Percentiles rank a stretch among this genome's conserved stretches.
phyloP scores from a whole-genome alignment of 2,888 invertebrate genomes.

The Hermaeophaga mercurialis region DNA sequence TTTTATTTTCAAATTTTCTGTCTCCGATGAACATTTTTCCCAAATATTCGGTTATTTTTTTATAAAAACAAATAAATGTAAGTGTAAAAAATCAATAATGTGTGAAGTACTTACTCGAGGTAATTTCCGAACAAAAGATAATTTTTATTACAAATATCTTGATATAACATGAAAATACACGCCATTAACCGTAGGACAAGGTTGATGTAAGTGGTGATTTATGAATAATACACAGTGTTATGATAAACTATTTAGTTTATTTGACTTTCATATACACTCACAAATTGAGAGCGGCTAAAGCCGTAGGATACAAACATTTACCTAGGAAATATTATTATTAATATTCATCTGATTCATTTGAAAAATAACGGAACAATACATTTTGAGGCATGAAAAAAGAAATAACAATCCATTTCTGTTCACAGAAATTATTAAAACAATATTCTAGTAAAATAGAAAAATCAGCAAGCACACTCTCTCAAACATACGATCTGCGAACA shows the following conservation, averaged over 20 bases:
- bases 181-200: constrained; percentile 16
- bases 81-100: constrained; percentile 6
- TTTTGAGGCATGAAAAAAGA: constrained; percentile 16
- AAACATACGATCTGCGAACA: constrained; percentile 48
- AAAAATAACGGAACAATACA: constrained; percentile 52
- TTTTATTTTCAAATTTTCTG: too few species aligned
- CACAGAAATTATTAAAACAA: constrained; percentile 18
- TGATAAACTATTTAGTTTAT: constrained; percentile 62
- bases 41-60: not conserved
- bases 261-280: constrained; percentile 62
- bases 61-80: not conserved
- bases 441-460: constrained; percentile 18
- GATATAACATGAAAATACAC: constrained; percentile 7
- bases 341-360: constrained; percentile 56
- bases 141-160: constrained; percentile 9
- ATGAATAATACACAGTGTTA: constrained; percentile 43
- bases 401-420: constrained; percentile 24
- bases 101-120: not conserved
- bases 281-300: constrained; percentile 61
- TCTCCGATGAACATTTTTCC: too few species aligned
- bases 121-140: constrained; percentile 11
- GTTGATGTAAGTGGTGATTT: constrained; percentile 14
- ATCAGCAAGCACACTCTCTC: constrained; percentile 45
- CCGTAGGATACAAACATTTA: constrained; percentile 62
- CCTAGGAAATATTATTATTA: constrained; percentile 61